Percentiles rank a stretch among this genome's conserved stretches.
Conservation (phyloP, 2,797 vertebrate genomes). For the Sebastes jordani region DNA sequence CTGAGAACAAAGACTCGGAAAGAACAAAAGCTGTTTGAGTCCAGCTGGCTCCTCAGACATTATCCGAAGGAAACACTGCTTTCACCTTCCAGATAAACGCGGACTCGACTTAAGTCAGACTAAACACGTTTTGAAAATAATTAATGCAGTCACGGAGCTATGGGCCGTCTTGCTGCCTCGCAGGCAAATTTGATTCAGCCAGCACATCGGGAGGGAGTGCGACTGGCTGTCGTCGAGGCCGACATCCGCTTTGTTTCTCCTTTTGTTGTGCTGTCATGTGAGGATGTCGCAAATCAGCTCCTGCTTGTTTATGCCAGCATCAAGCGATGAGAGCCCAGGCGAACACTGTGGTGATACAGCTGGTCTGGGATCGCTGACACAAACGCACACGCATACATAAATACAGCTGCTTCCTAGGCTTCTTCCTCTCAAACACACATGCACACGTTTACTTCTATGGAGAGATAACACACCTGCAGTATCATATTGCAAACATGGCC, state of each 20-base stretch:
- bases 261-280: conserved; percentile 73
- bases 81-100: conserved; percentile 10
- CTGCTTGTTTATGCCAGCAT: conserved; percentile 63
- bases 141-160: conserved; percentile 22
- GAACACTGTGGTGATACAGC: conserved; percentile 37
- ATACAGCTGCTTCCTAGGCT: conserved; percentile 58
- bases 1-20: conserved; percentile 23
- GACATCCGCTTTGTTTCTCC: conserved; percentile 50
- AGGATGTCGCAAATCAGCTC: conserved; percentile 64
- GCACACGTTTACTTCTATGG: neutral
- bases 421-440: conserved; percentile 23
- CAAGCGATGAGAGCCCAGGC: conserved; percentile 26
- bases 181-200: conserved; percentile 25
- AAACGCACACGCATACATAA: conserved; percentile 21
- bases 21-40: conserved; percentile 42
- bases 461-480: conserved; percentile 45
- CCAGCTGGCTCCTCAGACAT: conserved; percentile 45
- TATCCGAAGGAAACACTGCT: neutral
- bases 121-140: conserved; percentile 47
- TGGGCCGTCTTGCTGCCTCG: conserved; percentile 8
- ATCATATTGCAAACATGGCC: conserved; percentile 38
- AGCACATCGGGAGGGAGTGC: neutral
- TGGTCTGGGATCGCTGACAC: conserved; percentile 48
- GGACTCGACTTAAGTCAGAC: conserved; percentile 5
- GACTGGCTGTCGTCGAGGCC: conserved; percentile 34